Evolutionary conservation across 35 echinoderm and acorn worm genomes (phyloP), one percentile per base, ranked within the genome.

Genomic region (Stichopus chloronotus): DNA sequence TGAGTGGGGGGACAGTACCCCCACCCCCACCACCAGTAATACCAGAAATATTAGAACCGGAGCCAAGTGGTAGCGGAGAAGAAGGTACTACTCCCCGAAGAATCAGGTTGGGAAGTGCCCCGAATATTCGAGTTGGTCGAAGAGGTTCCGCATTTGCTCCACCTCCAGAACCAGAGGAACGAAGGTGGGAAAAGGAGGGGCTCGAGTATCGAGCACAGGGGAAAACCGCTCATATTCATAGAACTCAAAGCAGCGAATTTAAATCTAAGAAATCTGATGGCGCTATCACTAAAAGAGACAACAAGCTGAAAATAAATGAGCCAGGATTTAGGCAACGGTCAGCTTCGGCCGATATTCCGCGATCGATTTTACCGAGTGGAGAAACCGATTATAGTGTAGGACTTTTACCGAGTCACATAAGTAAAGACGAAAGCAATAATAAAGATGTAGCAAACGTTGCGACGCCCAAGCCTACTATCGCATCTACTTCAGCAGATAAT

Each of bases 101-200:
- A 71, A 89, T 89, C 22, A n/a, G 87, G 55, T 74, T 89, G 8
- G 87, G 59, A 30, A 89, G 87, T 74, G 87, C 60, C 3, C 87
- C 87, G 16, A 89, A 89, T 61, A 89, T 89, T 53, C 59, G 65
- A 19, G 52, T 9, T 74, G 87, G 87, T 5, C 59, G 87, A 17
- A 89, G 87, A 89, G 87, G 87, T 22, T 89, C 87, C 8, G 87
- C 87, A 71, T 89, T 89, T 54, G 65, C 59, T 25, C 87, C 87
- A 63, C 87, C 87, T 24, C 87, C 87, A 8, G 87, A 89, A 71
- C 87, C 87, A n/a, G 59, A 65, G 19, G 87, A 89, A 43, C n/a
- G 87, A 63, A 58, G 87, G 8, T 89, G 87, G 87, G 87, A 89
- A 89, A 89, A 89, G 13, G 87, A 89, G 52, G 87, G 87, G 30